Base-by-base conservation (phyloP, 2,797 vertebrate genomes). In the Girardinus metallicus region DNA sequence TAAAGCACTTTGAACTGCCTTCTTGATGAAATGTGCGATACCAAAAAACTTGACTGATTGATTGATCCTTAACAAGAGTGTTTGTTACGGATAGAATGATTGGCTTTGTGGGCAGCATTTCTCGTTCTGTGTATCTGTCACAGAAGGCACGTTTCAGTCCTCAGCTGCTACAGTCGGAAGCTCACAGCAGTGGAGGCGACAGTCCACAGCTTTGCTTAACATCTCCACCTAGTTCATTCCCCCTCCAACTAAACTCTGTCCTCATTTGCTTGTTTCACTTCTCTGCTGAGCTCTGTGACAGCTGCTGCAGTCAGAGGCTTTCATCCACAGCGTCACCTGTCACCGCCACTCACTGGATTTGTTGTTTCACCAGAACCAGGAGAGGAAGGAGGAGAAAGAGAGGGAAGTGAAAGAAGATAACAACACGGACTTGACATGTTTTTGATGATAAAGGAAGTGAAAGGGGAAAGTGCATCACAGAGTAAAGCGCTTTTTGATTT, bases 241-340 rank as follows among this genome's bases (percentile, higher is more conserved):
- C 21, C 64, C 4, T 62, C 15, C 29, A 18, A 62, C 18, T 8
- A 26, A 66, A 66, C 8, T 39, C 36, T 66, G 39, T 39, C 64
- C 23, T 39, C 9, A 39, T 41, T 66, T 66, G 8, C 34, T 66
- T 39, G 18, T 21, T 39, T 66, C 16, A 39, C 34, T 10, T 39
- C 60, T 64, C 3, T 39, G 64, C 64, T 66, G 64, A 23, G 83
- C 79, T 7, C n/a, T 31, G 78, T 91, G 89, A 92, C 88, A 92
- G 87, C 88, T 79, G 26, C 78, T 76, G 82, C 68, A 88, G 85
- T 88, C 75, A 10, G 74, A 71, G 79, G 77, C 90, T 91, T 92
- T 93, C 78, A 93, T 92, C 87, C 80, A 76, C 77, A 85, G 85
- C 75, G 75, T 92, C 91, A 91, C 84, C 90, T 91, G 89, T 93